Conservation (phyloP, 2,797 vertebrate species). For the Diplodus puntazzo region DNA sequence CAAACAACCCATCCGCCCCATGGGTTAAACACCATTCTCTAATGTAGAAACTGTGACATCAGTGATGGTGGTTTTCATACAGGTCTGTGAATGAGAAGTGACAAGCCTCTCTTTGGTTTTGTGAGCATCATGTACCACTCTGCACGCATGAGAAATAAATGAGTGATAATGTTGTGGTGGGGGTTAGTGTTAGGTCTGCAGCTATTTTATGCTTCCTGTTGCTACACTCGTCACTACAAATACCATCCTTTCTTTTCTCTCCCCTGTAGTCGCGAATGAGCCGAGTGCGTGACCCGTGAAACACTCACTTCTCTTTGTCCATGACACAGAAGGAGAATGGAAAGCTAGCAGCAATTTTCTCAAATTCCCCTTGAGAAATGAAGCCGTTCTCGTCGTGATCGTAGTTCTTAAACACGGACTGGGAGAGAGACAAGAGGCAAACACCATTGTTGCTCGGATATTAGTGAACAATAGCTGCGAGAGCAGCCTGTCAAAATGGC, state of each 20-base stretch:
- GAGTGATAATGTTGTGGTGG: conserved; percentile 12
- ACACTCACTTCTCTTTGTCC: conserved; percentile 96
- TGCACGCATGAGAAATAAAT: conserved; percentile 17
- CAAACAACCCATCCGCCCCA: neutral
- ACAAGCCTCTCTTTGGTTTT: conserved; percentile 3
- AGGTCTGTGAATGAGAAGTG: neutral
- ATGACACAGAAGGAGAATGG: conserved; percentile 96
- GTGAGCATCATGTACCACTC: neutral
- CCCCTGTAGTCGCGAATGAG: conserved; percentile 46
- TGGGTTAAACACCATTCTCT: neutral
- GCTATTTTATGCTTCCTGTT: conserved; percentile 76
- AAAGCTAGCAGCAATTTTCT: conserved; percentile 95
- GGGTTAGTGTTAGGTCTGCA: conserved; percentile 56
- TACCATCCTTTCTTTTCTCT: conserved; percentile 60
- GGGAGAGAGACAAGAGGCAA: conserved; percentile 58
- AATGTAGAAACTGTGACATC: neutral
- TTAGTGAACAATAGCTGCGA: conserved; percentile 49
- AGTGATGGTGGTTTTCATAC: conserved; percentile 5
- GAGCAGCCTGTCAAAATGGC: conserved; percentile 43
- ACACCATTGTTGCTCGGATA: conserved; percentile 41
- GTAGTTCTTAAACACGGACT: conserved; percentile 99
- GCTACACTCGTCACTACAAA: conserved; percentile 64
- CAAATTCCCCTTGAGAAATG: conserved; percentile 96
- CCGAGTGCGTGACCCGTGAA: conserved; percentile 45
- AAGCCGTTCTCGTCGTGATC: conserved; percentile 96